Evolutionary conservation across 2,797 vertebrate species (phyloP).

Genomic region (Pterois miles): DNA sequence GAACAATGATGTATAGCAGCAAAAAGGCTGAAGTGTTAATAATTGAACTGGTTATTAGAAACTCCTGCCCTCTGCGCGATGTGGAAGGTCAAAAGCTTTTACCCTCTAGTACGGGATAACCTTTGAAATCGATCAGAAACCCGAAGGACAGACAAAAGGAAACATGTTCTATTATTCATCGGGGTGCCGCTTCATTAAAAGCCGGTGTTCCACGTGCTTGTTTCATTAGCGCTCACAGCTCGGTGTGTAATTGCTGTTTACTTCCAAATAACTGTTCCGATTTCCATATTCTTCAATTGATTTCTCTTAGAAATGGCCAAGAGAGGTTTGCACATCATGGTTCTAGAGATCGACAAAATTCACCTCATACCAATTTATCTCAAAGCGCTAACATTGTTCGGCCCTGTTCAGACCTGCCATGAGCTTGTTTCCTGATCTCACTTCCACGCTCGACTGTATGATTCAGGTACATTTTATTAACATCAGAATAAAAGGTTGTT

Average conservation of each 20-base stretch:
- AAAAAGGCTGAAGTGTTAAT: constrained; percentile 42
- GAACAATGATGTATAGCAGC: constrained; percentile 7
- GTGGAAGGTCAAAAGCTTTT: constrained; percentile 50
- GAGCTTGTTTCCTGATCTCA: too few relatives aligned
- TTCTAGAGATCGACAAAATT: neutral
- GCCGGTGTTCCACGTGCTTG: constrained; percentile 10
- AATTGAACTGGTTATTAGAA: constrained; percentile 62
- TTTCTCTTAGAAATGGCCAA: neutral
- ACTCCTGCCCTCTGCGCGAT: constrained; percentile 14
- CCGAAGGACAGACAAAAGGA: constrained; percentile 28
- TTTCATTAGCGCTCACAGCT: constrained; percentile 10
- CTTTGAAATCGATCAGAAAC: constrained; percentile 63
- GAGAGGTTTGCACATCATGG: neutral
- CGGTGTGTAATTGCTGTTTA: neutral
- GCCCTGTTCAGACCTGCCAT: too few relatives aligned
- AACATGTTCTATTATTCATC: constrained; percentile 57
- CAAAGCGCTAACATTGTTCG: too few relatives aligned
- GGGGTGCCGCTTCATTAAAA: constrained; percentile 40
- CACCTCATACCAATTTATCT: too few relatives aligned
- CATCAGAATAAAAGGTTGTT: too few relatives aligned
- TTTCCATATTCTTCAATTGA: neutral
- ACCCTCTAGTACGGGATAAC: constrained; percentile 48
- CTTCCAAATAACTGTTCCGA: constrained; percentile 5
- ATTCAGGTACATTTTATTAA: too few relatives aligned
- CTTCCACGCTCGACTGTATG: too few relatives aligned